Conservation (phyloP, 2,888 invertebrate species). For the Phalangium opilio region DNA sequence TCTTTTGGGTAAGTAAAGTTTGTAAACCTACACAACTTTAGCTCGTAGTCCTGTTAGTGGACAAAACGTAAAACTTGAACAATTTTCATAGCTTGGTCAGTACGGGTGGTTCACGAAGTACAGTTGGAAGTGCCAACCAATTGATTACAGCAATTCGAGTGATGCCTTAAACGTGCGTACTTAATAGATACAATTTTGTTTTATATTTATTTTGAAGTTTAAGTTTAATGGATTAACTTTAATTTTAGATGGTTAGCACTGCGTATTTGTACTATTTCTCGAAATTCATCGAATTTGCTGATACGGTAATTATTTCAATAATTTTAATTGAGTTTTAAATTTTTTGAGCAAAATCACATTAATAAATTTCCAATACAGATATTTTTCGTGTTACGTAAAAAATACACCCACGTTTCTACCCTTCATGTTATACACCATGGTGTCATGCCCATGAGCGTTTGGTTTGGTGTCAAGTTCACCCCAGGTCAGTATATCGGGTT, state of each 20-base stretch:
- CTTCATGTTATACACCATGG: conserved; percentile 81
- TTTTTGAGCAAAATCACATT: not conserved
- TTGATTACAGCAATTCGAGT: conserved; percentile 52
- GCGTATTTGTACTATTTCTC: conserved; percentile 85
- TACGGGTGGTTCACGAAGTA: conserved; percentile 74
- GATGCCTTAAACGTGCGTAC: conserved; percentile 56
- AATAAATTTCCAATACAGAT: conserved; percentile 31
- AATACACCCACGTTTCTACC: conserved; percentile 65
- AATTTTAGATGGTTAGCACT: conserved; percentile 55
- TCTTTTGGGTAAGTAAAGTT: conserved; percentile 15
- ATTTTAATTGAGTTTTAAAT: not conserved
- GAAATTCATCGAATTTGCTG: conserved; percentile 71
- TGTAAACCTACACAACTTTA: too few species aligned
- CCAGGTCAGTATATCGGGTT: conserved; percentile 41
- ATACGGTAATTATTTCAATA: conserved; percentile 48
- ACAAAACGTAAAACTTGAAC: too few species aligned
- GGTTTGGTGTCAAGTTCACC: conserved; percentile 38
- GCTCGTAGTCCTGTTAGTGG: too few species aligned
- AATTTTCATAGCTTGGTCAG: conserved; percentile 16
- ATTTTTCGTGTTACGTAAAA: conserved; percentile 74
- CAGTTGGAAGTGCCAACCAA: conserved; percentile 70
- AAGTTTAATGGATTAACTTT: not conserved
- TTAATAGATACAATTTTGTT: too few species aligned
- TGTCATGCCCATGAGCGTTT: conserved; percentile 37
- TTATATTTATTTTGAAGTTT: not conserved